These are phyloP conservation scores for Ellobium chinense DNA, from an alignment of 2,888 invertebrate species.

Conservation along the genomic window DNA sequence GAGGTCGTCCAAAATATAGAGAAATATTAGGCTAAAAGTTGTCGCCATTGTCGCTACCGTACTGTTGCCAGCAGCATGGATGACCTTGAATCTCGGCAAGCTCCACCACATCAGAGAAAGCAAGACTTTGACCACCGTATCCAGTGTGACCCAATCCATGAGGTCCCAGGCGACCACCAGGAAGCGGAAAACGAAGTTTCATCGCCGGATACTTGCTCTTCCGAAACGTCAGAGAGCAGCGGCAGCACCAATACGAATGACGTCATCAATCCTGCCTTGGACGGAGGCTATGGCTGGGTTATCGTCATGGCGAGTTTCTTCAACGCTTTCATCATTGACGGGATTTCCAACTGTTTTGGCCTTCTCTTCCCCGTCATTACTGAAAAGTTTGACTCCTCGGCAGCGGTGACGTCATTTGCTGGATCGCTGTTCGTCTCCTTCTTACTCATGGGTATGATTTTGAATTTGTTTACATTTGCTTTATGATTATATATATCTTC, in stretches of 20 bases:
- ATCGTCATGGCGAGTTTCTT: constrained; percentile 43
- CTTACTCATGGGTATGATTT: constrained; percentile 38
- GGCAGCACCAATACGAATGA: not conserved
- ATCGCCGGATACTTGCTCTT: not conserved
- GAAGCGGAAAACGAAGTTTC: not conserved
- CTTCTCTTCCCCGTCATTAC: constrained; percentile 40
- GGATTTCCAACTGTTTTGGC: constrained; percentile 42
- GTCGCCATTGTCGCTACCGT: too few species aligned
- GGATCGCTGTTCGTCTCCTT: constrained; percentile 37
- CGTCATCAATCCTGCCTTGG: not conserved
- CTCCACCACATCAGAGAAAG: not conserved
- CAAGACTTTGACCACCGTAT: not conserved
- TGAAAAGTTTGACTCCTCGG: constrained; percentile 19
- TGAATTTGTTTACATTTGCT: too few species aligned
- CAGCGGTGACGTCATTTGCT: constrained; percentile 44
- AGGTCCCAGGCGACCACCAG: not conserved
- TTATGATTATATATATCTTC: too few species aligned
- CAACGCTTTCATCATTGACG: constrained; percentile 48
- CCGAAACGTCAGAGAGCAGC: not conserved
- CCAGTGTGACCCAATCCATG: not conserved
- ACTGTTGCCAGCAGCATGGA: not conserved
- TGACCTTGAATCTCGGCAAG: not conserved
- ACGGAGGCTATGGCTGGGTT: constrained; percentile 48
- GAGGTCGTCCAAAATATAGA: too few species aligned
- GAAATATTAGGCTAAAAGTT: too few species aligned